Percentiles rank a stretch among this genome's conserved stretches.
Conservation (phyloP, 2,113 vertebrate species). For the Spermophilus dauricus region DNA sequence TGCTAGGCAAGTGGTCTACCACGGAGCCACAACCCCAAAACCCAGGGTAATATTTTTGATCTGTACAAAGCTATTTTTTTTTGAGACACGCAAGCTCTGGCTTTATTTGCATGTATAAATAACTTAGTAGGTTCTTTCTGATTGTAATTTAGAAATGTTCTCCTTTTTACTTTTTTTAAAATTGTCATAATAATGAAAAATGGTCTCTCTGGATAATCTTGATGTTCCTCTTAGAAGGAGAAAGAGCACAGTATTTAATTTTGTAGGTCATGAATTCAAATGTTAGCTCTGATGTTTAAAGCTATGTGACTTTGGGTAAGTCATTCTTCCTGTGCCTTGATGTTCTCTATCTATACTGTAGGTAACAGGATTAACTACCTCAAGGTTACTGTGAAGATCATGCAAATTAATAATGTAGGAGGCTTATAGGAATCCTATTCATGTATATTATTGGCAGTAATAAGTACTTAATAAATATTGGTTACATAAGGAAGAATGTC, state of each 20-base stretch:
- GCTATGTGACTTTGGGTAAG: not conserved
- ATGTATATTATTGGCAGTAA: not conserved
- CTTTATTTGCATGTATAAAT: not conserved
- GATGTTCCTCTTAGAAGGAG: not conserved
- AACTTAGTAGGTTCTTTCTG: not conserved
- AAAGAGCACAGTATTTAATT: constrained; percentile 29
- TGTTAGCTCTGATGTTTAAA: constrained; percentile 8
- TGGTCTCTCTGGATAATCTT: not conserved
- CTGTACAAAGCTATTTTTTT: not conserved
- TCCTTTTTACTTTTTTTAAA: constrained; percentile 34
- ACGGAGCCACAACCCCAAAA: too few species aligned
- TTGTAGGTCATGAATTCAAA: constrained; percentile 12
- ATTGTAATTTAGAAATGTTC: not conserved
- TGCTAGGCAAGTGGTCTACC: too few species aligned
- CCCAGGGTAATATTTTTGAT: not conserved
- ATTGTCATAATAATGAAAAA: not conserved
- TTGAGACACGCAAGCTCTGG: not conserved
- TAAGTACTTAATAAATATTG: constrained; percentile 22
- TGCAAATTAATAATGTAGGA: not conserved
- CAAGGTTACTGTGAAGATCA: not conserved
- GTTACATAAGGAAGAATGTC: not conserved
- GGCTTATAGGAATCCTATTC: not conserved
- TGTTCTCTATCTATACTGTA: not conserved
- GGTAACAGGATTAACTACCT: not conserved
- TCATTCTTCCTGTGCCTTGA: not conserved